A percentile compares a stretch with the other conserved stretches of the same genome.
Conservation (phyloP, 2,797 vertebrate species). For the Gouania willdenowi region DNA sequence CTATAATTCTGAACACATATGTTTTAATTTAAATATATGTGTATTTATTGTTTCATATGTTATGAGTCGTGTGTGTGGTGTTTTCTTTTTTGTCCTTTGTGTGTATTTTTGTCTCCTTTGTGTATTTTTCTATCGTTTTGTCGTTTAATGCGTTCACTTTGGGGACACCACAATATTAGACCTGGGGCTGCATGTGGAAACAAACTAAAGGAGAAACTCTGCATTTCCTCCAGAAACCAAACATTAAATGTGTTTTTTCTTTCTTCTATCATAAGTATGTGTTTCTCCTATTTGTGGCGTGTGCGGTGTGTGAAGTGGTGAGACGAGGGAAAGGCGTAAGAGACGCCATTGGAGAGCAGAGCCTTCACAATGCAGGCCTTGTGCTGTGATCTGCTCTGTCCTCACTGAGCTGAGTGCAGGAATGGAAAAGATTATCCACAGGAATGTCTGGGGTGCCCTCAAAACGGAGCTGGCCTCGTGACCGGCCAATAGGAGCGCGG, state of each 20-base stretch:
- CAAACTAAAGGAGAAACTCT: no score
- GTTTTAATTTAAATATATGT: no score
- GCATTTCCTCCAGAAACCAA: constrained; percentile 30
- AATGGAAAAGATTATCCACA: constrained; percentile 87
- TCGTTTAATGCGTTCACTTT: no score
- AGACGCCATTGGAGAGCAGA: constrained; percentile 66
- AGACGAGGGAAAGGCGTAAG: constrained; percentile 46
- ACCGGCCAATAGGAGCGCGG: constrained; percentile 75
- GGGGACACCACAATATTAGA: no score
- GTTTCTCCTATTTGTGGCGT: constrained; percentile 39
- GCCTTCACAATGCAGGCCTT: constrained; percentile 79
- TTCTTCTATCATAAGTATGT: constrained; percentile 32
- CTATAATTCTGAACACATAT: no score
- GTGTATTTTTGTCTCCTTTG: background rate
- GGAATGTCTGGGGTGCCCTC: constrained; percentile 87
- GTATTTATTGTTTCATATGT: no score
- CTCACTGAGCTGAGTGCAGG: constrained; percentile 73
- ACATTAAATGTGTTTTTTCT: constrained; percentile 13
- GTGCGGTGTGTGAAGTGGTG: constrained; percentile 60
- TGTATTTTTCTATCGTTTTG: no score
- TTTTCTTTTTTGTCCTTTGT: no score
- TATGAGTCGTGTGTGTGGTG: no score
- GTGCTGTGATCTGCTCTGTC: constrained; percentile 75
- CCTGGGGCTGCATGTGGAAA: no score
- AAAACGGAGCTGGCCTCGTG: constrained; percentile 73